Conservation (phyloP, 2,113 vertebrate species). For the Pseudopipra pipra region DNA sequence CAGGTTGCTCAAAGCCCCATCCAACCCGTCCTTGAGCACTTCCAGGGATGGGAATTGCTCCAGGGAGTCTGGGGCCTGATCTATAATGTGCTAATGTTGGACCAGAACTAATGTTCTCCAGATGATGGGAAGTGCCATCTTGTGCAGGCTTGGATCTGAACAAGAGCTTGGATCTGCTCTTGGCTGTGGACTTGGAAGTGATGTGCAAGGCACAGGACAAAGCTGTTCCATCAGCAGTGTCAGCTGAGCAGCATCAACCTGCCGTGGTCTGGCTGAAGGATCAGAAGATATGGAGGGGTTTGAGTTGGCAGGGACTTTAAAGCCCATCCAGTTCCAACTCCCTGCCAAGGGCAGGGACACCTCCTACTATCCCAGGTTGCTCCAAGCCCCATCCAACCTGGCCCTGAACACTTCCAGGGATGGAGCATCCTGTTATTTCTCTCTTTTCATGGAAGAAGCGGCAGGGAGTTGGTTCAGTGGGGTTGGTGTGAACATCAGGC, state of each 20-base stretch:
- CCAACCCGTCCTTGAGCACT: neutral
- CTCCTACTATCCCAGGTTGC: neutral
- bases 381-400: neutral
- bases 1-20: neutral
- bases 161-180: neutral
- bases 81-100: accelerated
- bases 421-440: neutral
- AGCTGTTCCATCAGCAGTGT: neutral
- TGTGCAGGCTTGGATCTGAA: neutral
- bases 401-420: neutral
- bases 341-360: neutral
- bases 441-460: neutral
- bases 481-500: neutral
- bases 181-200: neutral
- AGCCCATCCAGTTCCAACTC: neutral
- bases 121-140: neutral
- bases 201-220: neutral
- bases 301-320: neutral
- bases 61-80: neutral
- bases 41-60: neutral
- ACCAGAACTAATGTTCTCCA: neutral
- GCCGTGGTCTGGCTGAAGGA: neutral
- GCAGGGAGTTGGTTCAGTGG: neutral
- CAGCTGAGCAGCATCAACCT: neutral
- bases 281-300: neutral